These are phyloP conservation scores for Terebella lapidaria DNA, from an alignment of 2,888 invertebrate species.

Conservation along the genomic window DNA sequence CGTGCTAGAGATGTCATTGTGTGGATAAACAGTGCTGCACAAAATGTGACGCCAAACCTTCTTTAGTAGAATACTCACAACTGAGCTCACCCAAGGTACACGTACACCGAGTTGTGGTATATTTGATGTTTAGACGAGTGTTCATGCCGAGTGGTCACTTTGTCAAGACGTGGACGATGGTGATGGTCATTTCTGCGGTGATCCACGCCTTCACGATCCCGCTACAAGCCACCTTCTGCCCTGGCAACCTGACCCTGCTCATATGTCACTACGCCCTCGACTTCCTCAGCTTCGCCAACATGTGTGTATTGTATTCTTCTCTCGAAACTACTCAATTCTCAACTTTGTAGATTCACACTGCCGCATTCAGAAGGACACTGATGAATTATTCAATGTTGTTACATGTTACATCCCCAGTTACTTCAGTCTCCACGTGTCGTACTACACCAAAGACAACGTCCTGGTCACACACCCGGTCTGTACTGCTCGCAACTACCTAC, in stretches of 20 bases:
- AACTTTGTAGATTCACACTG: too few species aligned
- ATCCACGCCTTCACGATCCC: constrained; percentile 10
- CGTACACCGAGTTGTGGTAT: too few species aligned
- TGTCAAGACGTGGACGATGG: constrained; percentile 13
- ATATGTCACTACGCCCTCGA: constrained; percentile 11
- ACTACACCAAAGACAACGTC: constrained; percentile 18
- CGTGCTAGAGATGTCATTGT: too few species aligned
- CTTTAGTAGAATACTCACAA: too few species aligned
- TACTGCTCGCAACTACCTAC: constrained; percentile 20
- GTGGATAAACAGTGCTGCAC: too few species aligned
- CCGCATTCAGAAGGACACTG: too few species aligned
- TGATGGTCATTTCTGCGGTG: constrained; percentile 11
- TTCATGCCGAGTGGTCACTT: constrained; percentile 10
- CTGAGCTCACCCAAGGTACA: too few species aligned
- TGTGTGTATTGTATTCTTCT: constrained; percentile 11
- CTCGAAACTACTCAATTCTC: neutral
- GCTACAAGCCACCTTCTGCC: constrained; percentile 16
- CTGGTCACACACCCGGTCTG: constrained; percentile 22
- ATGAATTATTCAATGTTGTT: too few species aligned
- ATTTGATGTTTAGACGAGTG: too few species aligned
- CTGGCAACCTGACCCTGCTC: constrained; percentile 7
- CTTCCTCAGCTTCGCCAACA: constrained; percentile 12
- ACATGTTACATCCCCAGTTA: too few species aligned
- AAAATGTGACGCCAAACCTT: too few species aligned
- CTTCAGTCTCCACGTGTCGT: constrained; percentile 21